Evolutionary conservation across 92 coral and sea anemone genomes (phyloP).

Genomic region (Siderastrea siderea): DNA sequence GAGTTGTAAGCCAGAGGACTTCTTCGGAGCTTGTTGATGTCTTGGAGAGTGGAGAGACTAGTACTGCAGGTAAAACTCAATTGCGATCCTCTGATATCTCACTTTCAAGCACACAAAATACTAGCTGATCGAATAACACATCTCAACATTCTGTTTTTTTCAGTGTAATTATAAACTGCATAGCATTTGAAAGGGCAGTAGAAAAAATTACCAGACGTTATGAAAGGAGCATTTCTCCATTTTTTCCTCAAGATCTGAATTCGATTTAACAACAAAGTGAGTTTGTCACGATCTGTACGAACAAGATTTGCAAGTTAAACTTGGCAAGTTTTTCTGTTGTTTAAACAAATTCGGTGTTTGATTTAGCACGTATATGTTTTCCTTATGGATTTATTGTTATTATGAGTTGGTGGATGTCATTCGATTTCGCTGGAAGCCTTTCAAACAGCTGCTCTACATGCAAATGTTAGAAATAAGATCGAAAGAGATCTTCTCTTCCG

Average conservation of each 20-base stretch:
- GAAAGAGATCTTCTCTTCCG: slow-evolving; percentile 28
- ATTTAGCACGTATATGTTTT: neutral
- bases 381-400: neutral
- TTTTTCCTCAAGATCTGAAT: neutral
- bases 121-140: neutral
- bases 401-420: neutral
- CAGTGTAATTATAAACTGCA: neutral
- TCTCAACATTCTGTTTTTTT: neutral
- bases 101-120: neutral
- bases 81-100: neutral
- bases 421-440: neutral
- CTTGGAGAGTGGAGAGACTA: slow-evolving; percentile 20
- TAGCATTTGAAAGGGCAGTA: too few relatives aligned
- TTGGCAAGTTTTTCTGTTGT: neutral
- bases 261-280: neutral
- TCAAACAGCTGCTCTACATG: slow-evolving; percentile 1
- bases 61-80: slow-evolving; percentile 1
- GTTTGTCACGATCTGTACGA: neutral
- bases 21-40: slow-evolving; percentile 41
- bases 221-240: too few relatives aligned
- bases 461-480: neutral
- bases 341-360: neutral
- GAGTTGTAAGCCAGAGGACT: neutral
- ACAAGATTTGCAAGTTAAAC: neutral
- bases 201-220: too few relatives aligned